Conservation (phyloP, 53 echinoderm and acorn worm genomes). For the Stichopus horrens region DNA sequence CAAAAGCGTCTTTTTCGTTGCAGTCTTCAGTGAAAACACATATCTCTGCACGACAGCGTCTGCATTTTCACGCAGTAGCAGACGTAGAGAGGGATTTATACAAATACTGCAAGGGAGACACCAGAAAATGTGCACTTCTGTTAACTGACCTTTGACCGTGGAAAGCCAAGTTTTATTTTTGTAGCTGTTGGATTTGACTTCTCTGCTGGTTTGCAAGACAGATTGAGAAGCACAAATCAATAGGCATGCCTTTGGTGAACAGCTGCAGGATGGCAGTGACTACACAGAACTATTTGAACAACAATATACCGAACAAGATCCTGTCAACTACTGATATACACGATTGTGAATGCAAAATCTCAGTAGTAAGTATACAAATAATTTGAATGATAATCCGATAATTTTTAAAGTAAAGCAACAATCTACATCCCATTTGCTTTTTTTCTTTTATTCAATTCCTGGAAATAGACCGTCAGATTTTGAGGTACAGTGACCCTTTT, state of each 20-base stretch:
- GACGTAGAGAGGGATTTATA: too few species aligned
- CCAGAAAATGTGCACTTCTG: neutral
- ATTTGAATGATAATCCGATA: too few species aligned
- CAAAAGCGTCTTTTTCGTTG: too few species aligned
- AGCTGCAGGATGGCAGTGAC: constrained; percentile 69
- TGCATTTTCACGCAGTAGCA: too few species aligned
- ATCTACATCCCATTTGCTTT: too few species aligned
- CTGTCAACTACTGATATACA: constrained; percentile 59
- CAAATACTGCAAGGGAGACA: neutral
- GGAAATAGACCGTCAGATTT: too few species aligned
- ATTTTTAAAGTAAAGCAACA: too few species aligned
- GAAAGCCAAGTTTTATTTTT: neutral
- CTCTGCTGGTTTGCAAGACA: neutral
- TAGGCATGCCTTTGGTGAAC: constrained; percentile 47
- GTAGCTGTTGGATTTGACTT: neutral
- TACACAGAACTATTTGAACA: constrained; percentile 66
- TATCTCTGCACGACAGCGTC: too few species aligned
- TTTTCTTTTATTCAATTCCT: too few species aligned
- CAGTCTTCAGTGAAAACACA: too few species aligned
- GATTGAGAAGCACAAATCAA: neutral
- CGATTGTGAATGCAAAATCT: constrained; percentile 77
- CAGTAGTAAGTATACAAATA: constrained; percentile 61
- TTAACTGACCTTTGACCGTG: neutral
- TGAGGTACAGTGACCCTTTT: too few species aligned
- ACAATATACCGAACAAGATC: constrained; percentile 35